phyloP scores from a whole-genome alignment of 35 echinoderm and acorn worm species.

The Lytechinus variegatus region DNA sequence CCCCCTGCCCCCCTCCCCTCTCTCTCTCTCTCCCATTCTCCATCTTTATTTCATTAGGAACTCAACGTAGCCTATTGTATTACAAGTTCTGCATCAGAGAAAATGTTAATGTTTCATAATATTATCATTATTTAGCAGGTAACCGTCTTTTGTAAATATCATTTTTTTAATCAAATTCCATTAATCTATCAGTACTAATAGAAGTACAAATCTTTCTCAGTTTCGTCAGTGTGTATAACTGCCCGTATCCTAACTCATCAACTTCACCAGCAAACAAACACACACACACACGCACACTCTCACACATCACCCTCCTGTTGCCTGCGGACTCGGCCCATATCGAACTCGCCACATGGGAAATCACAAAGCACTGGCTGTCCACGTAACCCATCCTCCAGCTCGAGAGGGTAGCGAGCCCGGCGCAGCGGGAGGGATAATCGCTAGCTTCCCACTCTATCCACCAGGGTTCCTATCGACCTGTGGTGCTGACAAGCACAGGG shows the following conservation, averaged over 20 bases:
- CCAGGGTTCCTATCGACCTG: slow-evolving; percentile 24
- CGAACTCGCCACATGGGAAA: slow-evolving; percentile 13
- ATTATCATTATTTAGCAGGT: too few relatives aligned
- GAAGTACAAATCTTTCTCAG: neutral
- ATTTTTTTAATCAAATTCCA: too few relatives aligned
- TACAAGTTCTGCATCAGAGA: too few relatives aligned
- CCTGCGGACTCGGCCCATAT: neutral
- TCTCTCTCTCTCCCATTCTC: neutral
- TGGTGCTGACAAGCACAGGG: neutral
- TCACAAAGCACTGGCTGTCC: neutral
- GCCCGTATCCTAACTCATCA: neutral
- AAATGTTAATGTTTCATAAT: too few relatives aligned
- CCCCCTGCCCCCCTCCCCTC: neutral
- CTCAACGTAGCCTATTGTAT: too few relatives aligned
- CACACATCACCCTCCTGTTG: neutral
- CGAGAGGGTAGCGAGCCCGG: slow-evolving; percentile 11
- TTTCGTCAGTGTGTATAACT: neutral
- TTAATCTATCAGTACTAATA: neutral
- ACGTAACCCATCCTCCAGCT: slow-evolving; percentile 13
- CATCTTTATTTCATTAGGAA: too few relatives aligned
- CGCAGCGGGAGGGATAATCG: slow-evolving; percentile 47
- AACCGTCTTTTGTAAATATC: too few relatives aligned
- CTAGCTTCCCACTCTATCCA: neutral
- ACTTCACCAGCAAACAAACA: neutral
- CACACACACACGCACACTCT: neutral